Conservation (phyloP, 2,888 invertebrate species). For the Fabriciana adippe region DNA sequence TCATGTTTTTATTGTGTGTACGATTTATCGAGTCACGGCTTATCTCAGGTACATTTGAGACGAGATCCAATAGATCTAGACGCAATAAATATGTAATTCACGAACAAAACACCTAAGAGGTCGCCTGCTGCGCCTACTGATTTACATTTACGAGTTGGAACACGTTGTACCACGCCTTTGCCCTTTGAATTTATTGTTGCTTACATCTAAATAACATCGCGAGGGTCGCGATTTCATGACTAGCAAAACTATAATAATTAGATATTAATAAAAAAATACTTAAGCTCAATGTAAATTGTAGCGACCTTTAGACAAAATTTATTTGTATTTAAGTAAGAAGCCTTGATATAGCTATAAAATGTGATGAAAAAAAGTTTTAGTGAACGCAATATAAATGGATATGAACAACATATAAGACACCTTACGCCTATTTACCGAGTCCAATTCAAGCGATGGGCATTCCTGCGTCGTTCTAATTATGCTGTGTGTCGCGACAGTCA, state of each 20-base stretch:
- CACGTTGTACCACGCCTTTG: conserved; percentile 69
- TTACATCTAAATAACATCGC: conserved; percentile 66
- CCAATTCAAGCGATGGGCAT: conserved; percentile 37
- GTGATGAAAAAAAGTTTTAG: neutral
- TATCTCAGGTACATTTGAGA: conserved; percentile 33
- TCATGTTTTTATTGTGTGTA: conserved; percentile 31
- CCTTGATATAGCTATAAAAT: neutral
- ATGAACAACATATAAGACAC: conserved; percentile 23
- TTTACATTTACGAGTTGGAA: conserved; percentile 65
- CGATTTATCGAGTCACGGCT: conserved; percentile 38
- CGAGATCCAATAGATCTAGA: conserved; percentile 50
- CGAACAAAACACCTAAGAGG: conserved; percentile 74
- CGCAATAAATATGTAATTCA: conserved; percentile 69
- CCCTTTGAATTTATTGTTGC: conserved; percentile 72
- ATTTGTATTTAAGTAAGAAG: neutral
- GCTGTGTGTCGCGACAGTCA: conserved; percentile 54
- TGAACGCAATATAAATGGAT: neutral
- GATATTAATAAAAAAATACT: conserved; percentile 20
- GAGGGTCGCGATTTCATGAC: conserved; percentile 41
- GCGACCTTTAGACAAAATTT: neutral
- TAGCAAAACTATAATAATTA: conserved; percentile 30
- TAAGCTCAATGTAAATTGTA: neutral
- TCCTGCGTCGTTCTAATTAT: conserved; percentile 54
- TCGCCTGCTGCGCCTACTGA: conserved; percentile 76
- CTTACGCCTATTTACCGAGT: neutral